Percentiles rank a stretch among this genome's conserved stretches.
phyloP scores from a whole-genome alignment of 1,140 invertebrate genomes.

The Bombus confusus region DNA sequence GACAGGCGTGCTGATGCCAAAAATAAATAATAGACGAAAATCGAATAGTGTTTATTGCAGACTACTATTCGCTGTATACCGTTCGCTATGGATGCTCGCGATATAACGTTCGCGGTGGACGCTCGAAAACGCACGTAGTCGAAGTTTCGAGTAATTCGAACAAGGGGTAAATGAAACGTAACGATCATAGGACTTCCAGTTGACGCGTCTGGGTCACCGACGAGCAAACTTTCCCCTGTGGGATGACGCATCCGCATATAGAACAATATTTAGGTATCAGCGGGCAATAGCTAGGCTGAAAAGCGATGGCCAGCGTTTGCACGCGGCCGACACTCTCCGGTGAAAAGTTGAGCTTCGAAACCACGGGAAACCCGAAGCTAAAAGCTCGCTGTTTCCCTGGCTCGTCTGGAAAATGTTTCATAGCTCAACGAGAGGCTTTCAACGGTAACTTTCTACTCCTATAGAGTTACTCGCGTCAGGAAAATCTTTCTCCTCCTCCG shows the following conservation, averaged over 20 bases:
- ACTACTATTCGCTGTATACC: no score
- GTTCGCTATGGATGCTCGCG: no score
- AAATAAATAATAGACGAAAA: no score
- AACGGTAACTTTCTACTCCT: constrained; percentile 42
- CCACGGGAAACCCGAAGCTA: constrained; percentile 49
- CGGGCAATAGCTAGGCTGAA: constrained; percentile 9
- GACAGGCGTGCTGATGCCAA: no score
- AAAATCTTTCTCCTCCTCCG: constrained; percentile 3
- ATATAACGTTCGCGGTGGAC: no score
- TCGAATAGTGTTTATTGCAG: no score
- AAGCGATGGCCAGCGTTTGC: neutral
- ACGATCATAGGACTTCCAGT: neutral
- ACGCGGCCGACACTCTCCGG: neutral
- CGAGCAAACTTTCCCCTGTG: neutral
- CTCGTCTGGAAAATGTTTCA: constrained; percentile 49
- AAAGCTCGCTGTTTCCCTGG: constrained; percentile 53
- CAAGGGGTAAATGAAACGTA: no score
- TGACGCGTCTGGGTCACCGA: neutral
- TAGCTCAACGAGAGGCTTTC: constrained; percentile 47
- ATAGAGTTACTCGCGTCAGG: constrained; percentile 46
- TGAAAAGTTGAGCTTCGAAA: constrained; percentile 57
- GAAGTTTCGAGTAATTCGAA: neutral
- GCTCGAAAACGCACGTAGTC: no score
- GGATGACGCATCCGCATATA: constrained; percentile 9
- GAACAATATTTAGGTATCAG: constrained; percentile 21